Evolutionary conservation across 2,113 vertebrate species (phyloP).

Genomic region (Centropus unirufus): DNA sequence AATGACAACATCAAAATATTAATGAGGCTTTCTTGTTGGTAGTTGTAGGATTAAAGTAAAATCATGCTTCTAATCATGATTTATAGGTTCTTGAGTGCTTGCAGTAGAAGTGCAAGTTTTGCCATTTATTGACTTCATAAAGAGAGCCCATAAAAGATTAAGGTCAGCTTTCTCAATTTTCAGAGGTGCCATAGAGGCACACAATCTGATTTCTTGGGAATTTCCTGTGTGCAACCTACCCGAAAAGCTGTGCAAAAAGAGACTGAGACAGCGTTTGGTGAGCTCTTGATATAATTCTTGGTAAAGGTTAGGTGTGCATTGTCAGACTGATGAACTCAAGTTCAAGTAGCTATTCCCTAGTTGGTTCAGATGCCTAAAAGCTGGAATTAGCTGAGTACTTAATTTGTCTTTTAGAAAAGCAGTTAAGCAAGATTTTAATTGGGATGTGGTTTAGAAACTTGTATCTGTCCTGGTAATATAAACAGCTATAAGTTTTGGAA

Average conservation of each 20-base stretch:
- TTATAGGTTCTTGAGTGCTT: not conserved
- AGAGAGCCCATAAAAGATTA: conserved; percentile 7
- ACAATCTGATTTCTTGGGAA: not conserved
- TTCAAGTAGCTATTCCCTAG: not conserved
- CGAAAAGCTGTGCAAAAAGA: not conserved
- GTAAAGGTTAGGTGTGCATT: not conserved
- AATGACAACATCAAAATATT: not conserved
- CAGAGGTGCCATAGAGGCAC: not conserved
- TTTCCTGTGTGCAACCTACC: not conserved
- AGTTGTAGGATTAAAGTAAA: not conserved
- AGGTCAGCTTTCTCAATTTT: conserved; percentile 1
- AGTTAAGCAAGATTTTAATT: not conserved
- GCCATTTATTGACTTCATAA: conserved; percentile 25
- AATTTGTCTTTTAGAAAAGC: not conserved
- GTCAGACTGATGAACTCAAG: not conserved
- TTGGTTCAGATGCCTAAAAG: not conserved
- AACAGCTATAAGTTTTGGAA: not conserved
- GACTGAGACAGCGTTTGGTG: not conserved
- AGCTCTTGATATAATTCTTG: not conserved
- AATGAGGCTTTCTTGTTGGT: not conserved
- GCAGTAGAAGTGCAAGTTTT: not conserved
- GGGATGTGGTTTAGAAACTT: not conserved
- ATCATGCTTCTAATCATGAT: not conserved
- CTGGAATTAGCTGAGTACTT: not conserved
- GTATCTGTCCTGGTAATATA: not conserved